Base-by-base conservation (phyloP, 2,797 vertebrate genomes). In the Kryptolebias ocellatus region DNA sequence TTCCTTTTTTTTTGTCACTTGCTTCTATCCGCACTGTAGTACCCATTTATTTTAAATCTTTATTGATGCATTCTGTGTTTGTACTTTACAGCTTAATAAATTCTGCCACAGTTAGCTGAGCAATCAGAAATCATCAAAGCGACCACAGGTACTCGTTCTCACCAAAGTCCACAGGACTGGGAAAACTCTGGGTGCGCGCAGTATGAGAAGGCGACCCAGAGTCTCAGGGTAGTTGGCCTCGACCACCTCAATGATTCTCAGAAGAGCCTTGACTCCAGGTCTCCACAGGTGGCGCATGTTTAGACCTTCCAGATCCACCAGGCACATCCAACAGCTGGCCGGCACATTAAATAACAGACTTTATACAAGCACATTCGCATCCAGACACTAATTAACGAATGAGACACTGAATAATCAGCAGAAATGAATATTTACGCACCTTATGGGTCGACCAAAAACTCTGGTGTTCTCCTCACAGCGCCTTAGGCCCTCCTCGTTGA, bases 101-200 rank as follows among this genome's bases (percentile, higher is more conserved):
- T 42, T 12, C 11, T 42, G 12, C 39, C 0, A 31, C 17, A 66
- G 31, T 12, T 8, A 66, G 31, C 29, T 42, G 39, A 42, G 27
- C 70, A 70, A 42, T 24, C 17, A 39, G 20, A 46, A 0, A 6
- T 9, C 20, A 18, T 52, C 50, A 24, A 14, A 47, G 56, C n/a
- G 46, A 46, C 37, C 10, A n/a, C 4, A 3, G 27, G 2, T 2
- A 17, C 53, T 37, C 29, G 14, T 67, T 78, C 95, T 90, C 72
- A 98, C 97, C 95, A 99, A 91, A 0, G 97, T 97, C 97, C 97
- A 99, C 39, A 98, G 95, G 62, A 99, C 95, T 0, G 97, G 97
- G 52, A 98, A 99, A 15, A 98, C 95, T 0, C 97, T 78, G 0
- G 97, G 97, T 0, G 96, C 96, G 17, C 96, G 88, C 57, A 99